A percentile compares a stretch with the other conserved stretches of the same genome.
Conservation (phyloP, 2,888 invertebrate species). For the Rhagium mordax region DNA sequence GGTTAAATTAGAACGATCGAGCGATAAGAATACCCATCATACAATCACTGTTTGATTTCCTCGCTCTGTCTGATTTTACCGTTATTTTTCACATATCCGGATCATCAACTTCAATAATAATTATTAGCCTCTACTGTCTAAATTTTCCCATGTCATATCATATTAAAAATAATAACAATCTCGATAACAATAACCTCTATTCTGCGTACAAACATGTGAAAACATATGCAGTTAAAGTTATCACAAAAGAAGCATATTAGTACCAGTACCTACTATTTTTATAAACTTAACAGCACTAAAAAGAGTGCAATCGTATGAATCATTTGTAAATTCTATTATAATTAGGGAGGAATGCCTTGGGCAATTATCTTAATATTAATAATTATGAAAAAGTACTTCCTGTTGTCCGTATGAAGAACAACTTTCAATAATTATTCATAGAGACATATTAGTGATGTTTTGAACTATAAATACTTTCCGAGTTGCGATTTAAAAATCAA, state of each 20-base stretch:
- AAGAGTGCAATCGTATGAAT: neutral
- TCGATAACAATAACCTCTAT: neutral
- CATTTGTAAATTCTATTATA: neutral
- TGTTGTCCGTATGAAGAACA: neutral
- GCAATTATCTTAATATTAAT: neutral
- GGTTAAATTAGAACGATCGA: too few relatives aligned
- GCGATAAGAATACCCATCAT: too few relatives aligned
- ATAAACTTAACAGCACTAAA: neutral
- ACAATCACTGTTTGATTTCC: too few relatives aligned
- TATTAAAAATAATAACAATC: neutral
- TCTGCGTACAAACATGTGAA: neutral
- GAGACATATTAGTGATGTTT: neutral
- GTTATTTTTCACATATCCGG: neutral
- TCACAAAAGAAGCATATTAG: neutral
- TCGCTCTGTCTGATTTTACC: too few relatives aligned
- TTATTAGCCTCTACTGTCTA: neutral
- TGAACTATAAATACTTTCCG: neutral
- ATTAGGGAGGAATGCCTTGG: neutral
- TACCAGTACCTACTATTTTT: too few relatives aligned
- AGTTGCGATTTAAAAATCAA: neutral
- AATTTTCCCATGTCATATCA: neutral
- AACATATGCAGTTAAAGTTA: neutral
- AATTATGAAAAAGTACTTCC: neutral
- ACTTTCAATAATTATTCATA: neutral
- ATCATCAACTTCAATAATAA: neutral